Evolutionary conservation across 2,888 invertebrate genomes (phyloP).

Genomic region (Drosophila antonietae): DNA sequence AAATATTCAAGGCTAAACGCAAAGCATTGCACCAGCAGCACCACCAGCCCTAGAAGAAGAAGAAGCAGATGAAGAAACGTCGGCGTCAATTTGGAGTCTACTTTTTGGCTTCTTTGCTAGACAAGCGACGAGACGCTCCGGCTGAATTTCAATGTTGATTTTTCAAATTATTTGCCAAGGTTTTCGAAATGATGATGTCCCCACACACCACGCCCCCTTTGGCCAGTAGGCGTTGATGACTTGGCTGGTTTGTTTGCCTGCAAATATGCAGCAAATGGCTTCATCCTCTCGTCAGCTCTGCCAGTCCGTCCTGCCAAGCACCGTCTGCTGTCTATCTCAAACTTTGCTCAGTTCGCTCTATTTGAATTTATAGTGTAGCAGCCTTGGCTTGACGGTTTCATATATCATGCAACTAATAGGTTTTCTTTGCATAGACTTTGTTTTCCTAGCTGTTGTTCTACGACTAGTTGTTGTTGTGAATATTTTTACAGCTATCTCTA

Average conservation of each 20-base stretch:
- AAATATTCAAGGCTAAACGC: constrained; percentile 70
- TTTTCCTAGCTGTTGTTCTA: constrained; percentile 13
- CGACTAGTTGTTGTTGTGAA: not conserved
- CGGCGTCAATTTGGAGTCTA: constrained; percentile 52
- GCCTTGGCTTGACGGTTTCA: constrained; percentile 54
- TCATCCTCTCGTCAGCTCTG: constrained; percentile 1
- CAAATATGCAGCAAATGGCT: constrained; percentile 44
- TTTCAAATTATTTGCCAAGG: constrained; percentile 81
- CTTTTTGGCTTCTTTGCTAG: constrained; percentile 56
- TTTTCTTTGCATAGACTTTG: constrained; percentile 63
- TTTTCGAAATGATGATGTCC: constrained; percentile 66
- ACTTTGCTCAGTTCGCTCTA: constrained; percentile 60
- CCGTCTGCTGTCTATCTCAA: constrained; percentile 66
- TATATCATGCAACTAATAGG: constrained; percentile 68
- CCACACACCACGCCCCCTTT: constrained; percentile 7
- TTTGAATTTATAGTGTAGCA: constrained; percentile 66
- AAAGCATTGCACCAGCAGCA: constrained; percentile 3
- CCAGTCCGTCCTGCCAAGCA: constrained; percentile 54
- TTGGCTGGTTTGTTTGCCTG: constrained; percentile 55
- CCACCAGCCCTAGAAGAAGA: not conserved
- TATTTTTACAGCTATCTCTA: constrained; percentile 2
- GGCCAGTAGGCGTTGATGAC: constrained; percentile 58
- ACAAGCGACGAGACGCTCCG: constrained; percentile 25
- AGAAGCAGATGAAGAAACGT: constrained; percentile 2
- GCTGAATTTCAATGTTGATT: constrained; percentile 73